These are phyloP conservation scores for Alectoris magna DNA, from an alignment of 2,797 vertebrate genomes.

Conservation along the genomic window DNA sequence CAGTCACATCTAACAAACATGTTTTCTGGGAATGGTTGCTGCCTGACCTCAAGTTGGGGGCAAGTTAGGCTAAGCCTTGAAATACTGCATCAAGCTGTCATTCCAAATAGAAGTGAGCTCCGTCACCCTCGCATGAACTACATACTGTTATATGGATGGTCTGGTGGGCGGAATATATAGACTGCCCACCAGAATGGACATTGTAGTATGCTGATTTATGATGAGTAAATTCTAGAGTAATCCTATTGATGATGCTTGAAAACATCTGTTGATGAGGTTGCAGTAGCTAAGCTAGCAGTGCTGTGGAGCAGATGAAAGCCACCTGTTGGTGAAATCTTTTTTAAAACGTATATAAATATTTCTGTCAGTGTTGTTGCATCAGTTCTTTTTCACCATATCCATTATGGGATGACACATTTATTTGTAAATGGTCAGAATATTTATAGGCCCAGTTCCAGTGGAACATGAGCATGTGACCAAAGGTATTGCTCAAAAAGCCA, in stretches of 20 bases:
- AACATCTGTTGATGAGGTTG: neutral
- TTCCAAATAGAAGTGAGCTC: conserved; percentile 55
- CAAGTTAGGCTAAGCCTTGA: conserved; percentile 75
- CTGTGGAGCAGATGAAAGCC: neutral
- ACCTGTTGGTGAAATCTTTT: conserved; percentile 41
- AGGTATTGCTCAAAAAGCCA: neutral
- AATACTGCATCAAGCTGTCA: conserved; percentile 68
- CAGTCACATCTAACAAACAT: conserved; percentile 65
- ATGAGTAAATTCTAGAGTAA: conserved; percentile 36
- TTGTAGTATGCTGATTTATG: conserved; percentile 57
- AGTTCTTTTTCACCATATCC: neutral
- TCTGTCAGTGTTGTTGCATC: conserved; percentile 9
- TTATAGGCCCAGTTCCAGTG: neutral
- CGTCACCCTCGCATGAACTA: conserved; percentile 59
- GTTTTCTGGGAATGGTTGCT: conserved; percentile 63
- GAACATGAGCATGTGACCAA: neutral
- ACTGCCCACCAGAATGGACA: conserved; percentile 42
- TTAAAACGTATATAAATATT: neutral
- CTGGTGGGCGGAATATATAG: conserved; percentile 36
- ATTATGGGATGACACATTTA: neutral
- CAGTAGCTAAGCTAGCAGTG: conserved; percentile 17
- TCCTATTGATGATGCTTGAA: conserved; percentile 15
- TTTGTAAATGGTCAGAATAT: conserved; percentile 12
- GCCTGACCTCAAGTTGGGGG: conserved; percentile 62
- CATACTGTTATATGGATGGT: conserved; percentile 35